Evolutionary conservation across 2,888 invertebrate genomes (phyloP).

Genomic region (Pediacus dermestoides): DNA sequence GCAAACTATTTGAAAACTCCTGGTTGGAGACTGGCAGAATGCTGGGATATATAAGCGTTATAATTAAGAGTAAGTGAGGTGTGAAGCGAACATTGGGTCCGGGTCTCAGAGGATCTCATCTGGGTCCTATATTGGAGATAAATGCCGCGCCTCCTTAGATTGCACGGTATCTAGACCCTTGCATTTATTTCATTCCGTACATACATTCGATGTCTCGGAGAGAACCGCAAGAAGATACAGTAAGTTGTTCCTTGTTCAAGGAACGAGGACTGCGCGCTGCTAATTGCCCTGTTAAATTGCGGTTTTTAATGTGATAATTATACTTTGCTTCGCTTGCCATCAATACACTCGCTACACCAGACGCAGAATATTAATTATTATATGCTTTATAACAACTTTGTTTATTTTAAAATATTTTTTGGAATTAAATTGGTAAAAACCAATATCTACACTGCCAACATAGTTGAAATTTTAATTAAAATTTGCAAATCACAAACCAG

Average conservation of each 20-base stretch:
- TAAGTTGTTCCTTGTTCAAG: not conserved
- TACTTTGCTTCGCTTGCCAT: slow-evolving; percentile 16
- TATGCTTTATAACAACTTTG: too few relatives aligned
- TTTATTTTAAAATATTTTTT: too few relatives aligned
- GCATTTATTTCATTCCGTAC: slow-evolving; percentile 27
- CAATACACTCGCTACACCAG: slow-evolving; percentile 16
- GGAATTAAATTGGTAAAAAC: too few relatives aligned
- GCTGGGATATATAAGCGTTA: slow-evolving; percentile 36
- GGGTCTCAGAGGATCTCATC: slow-evolving; percentile 43
- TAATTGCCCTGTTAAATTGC: slow-evolving; percentile 24
- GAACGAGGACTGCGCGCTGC: slow-evolving; percentile 17
- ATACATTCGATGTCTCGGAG: slow-evolving; percentile 22
- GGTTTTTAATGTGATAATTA: slow-evolving; percentile 24
- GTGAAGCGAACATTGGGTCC: slow-evolving; percentile 44
- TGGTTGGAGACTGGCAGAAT: slow-evolving; percentile 13
- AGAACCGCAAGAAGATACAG: slow-evolving; percentile 13
- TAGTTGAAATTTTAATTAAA: too few relatives aligned
- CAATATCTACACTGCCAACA: too few relatives aligned
- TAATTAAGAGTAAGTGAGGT: slow-evolving; percentile 49
- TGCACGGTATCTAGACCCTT: slow-evolving; percentile 27
- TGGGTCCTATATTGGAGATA: slow-evolving; percentile 40
- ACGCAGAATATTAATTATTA: too few relatives aligned
- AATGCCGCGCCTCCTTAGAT: slow-evolving; percentile 34
- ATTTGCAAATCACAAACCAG: too few relatives aligned
- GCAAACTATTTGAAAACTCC: slow-evolving; percentile 17